phyloP scores from a whole-genome alignment of 1,140 invertebrate genomes.

The Drosophila pruinosa region DNA sequence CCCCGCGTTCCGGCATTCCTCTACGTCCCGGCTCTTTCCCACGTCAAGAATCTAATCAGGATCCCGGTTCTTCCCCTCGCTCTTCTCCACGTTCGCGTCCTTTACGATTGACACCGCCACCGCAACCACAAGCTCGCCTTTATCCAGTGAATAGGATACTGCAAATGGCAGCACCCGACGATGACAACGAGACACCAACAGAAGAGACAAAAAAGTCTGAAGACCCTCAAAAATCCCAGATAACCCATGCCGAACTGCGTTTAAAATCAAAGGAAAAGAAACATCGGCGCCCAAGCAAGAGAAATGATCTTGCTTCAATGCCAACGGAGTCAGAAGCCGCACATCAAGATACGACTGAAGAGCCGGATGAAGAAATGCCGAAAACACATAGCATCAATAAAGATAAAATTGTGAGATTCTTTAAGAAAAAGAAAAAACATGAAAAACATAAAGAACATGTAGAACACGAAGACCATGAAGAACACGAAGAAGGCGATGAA shows the following conservation, averaged over 20 bases:
- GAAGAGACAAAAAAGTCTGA: too few species aligned
- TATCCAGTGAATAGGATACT: background rate
- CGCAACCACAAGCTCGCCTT: background rate
- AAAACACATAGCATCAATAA: too few species aligned
- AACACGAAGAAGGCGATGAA: background rate
- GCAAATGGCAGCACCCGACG: background rate
- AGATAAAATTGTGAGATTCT: background rate
- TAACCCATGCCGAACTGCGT: too few species aligned
- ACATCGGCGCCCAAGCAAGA: too few species aligned
- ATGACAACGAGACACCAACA: background rate
- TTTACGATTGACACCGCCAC: background rate
- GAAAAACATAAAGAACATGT: background rate
- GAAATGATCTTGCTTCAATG: too few species aligned
- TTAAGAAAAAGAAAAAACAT: background rate
- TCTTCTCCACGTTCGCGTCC: background rate
- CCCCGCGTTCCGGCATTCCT: background rate
- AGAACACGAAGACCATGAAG: background rate
- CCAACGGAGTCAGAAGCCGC: too few species aligned
- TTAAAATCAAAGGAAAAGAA: too few species aligned
- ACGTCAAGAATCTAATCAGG: too few species aligned
- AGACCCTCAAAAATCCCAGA: background rate
- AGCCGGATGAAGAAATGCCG: background rate
- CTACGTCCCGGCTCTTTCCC: background rate
- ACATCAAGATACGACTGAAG: background rate
- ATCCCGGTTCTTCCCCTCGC: background rate